Conservation (phyloP, 2,113 vertebrate genomes). For the Indicator maculatus region DNA sequence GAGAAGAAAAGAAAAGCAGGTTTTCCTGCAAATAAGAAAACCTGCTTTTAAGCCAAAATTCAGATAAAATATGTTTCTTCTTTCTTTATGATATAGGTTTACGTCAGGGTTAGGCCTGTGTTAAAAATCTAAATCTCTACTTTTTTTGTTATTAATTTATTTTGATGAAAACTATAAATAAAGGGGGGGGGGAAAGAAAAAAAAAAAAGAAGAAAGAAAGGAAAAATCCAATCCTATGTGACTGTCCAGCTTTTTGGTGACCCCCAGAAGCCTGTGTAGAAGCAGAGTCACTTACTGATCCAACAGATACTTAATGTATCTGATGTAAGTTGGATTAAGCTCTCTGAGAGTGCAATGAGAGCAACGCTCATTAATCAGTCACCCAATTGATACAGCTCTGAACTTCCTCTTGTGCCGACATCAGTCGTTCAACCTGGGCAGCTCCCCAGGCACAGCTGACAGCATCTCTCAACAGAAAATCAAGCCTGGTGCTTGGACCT, state of each 20-base stretch:
- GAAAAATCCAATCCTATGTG: neutral
- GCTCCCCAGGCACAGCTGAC: neutral
- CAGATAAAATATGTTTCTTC: neutral
- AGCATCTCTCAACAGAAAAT: neutral
- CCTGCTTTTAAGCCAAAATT: neutral
- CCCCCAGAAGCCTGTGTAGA: neutral
- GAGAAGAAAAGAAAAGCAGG: neutral
- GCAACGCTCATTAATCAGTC: neutral
- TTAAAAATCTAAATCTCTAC: neutral
- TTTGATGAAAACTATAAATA: neutral
- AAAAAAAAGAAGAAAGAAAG: neutral
- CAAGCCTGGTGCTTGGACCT: neutral
- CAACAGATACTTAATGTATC: neutral
- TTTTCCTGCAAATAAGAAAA: neutral
- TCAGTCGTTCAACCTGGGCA: neutral
- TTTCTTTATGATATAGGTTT: neutral
- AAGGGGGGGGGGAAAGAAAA: no score
- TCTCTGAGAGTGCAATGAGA: neutral
- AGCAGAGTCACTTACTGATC: neutral
- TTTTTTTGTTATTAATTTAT: neutral
- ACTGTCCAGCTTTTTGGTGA: neutral
- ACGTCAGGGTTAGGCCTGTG: neutral
- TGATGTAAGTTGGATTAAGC: accelerated
- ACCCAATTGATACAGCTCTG: neutral
- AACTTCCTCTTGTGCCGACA: neutral